Base-by-base conservation (phyloP, 2,888 invertebrate genomes). In the Acanthosepion lycidas region DNA sequence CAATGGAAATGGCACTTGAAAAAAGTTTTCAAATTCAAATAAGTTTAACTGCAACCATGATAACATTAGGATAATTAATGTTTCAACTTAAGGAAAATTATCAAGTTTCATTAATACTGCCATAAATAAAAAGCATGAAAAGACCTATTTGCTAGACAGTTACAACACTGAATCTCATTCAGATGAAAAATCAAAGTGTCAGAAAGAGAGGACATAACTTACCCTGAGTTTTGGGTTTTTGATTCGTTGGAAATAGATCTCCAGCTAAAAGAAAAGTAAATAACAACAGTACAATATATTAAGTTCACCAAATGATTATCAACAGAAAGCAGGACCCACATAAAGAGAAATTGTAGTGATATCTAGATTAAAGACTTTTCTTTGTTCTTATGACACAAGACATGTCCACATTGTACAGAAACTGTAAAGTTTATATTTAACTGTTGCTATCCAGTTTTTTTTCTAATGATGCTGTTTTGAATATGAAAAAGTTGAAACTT, bases 191-290 rank as follows among this genome's bases (percentile, higher is more conserved):
- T 42, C 53, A 92, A 51, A 53, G 12, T 92, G 42, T 28, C 9
- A 51, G 33, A 92, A 42, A 33, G 26, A 53, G 49, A 92, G 12
- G 28, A 92, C 42, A 53, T 53, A 23, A 95, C 97, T 96, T 96
- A 97, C 97, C 97, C 97, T 97, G 95, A 97, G 96, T 98, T 98
- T 98, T 97, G 98, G 98, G 97, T 99, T 99, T 98, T 99, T 99
- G 98, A 99, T 98, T 97, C 99, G 98, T 98, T 99, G 99, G 98
- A 99, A 99, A 98, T 99, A 99, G 97, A 99, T 98, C 98, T 99
- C 99, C 95, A 97, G 96, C 97, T 97, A 96, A 91, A 97, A 97
- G 33, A 93, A 94, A 95, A 95, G 95, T 91, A 53, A 42, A 94
- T n/a, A 92, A 93, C 49, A 92, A 94, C 93, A 91, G 91, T 48